phyloP scores from a whole-genome alignment of 2,797 vertebrate genomes.

The Sebastes kiyomatsui region DNA sequence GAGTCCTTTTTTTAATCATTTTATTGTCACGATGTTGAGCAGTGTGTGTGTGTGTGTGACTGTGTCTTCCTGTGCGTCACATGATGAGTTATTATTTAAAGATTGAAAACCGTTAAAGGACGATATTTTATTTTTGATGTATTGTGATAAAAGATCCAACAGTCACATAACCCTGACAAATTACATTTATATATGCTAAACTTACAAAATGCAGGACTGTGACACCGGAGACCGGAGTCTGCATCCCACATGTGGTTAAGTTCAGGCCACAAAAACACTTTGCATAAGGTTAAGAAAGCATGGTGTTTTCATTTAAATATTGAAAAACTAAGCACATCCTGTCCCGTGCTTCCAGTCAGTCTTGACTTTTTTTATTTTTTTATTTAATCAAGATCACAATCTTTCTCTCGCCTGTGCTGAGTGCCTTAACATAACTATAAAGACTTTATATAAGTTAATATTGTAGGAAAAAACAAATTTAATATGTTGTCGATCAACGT shows the following conservation, averaged over 20 bases:
- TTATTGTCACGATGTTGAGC: conserved; percentile 38
- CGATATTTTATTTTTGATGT: background rate
- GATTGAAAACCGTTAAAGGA: background rate
- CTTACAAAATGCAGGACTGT: background rate
- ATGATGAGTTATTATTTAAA: conserved; percentile 5
- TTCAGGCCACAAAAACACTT: background rate
- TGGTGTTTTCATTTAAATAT: background rate
- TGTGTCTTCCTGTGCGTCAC: background rate
- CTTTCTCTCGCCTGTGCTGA: background rate
- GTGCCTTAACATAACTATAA: background rate
- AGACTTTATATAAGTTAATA: background rate
- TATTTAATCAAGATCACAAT: background rate
- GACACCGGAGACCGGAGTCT: background rate
- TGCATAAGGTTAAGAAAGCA: background rate
- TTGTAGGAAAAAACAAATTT: background rate
- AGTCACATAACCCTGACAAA: background rate
- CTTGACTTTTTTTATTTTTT: background rate
- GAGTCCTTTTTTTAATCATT: conserved; percentile 29
- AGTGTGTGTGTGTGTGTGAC: conserved; percentile 8
- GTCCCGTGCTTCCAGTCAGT: background rate
- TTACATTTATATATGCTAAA: background rate
- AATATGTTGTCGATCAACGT: background rate
- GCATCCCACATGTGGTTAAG: background rate
- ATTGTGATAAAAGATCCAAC: background rate
- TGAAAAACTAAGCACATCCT: background rate